phyloP scores from a whole-genome alignment of 1,140 invertebrate genomes.

The Zaprionus inermis region DNA sequence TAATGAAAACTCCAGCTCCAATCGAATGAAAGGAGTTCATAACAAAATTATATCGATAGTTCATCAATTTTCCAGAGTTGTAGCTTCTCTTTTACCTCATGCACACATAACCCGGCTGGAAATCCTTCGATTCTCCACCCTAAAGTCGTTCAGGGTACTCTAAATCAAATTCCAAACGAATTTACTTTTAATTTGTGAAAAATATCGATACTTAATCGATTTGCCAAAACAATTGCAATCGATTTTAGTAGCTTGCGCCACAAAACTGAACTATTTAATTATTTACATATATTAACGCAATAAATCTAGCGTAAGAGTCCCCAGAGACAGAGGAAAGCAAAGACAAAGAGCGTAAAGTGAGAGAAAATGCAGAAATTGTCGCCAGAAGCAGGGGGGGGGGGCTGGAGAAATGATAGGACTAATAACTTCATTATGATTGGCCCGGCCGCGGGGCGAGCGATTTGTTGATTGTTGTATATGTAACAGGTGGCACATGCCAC shows the following conservation, averaged over 20 bases:
- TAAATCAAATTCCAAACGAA: too few species aligned
- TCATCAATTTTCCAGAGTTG: neutral
- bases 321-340: neutral
- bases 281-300: slow-evolving; percentile 1
- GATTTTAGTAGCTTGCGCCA: neutral
- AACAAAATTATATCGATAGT: too few species aligned
- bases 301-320: neutral
- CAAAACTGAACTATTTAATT: neutral
- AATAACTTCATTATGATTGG: slow-evolving; percentile 79
- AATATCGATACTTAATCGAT: too few species aligned
- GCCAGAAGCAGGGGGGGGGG: slow-evolving; percentile 35
- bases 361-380: neutral
- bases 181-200: too few species aligned
- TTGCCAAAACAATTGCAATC: too few species aligned
- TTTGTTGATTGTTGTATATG: slow-evolving; percentile 72
- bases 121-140: too few species aligned
- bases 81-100: neutral
- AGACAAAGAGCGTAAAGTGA: neutral
- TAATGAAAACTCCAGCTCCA: neutral
- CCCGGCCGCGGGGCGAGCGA: slow-evolving; percentile 30
- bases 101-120: too few species aligned
- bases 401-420: slow-evolving; percentile 69
- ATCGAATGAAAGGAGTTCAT: neutral
- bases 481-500: slow-evolving; percentile 53
- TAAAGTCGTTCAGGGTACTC: too few species aligned